Percentiles rank a stretch among this genome's conserved stretches.
Conservation (phyloP, 2,797 vertebrate species). For the Clarias platycephalus region DNA sequence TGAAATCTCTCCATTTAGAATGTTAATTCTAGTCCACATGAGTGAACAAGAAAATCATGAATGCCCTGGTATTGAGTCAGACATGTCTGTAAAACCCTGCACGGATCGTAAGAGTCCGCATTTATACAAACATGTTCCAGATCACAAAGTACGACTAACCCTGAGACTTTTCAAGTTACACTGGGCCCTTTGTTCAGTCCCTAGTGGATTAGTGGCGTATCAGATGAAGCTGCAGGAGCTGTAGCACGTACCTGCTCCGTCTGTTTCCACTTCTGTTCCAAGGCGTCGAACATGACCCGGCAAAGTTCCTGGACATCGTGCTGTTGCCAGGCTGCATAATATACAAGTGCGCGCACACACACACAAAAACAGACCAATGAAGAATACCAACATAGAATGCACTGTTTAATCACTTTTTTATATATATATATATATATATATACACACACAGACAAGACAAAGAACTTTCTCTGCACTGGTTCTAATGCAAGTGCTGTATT, state of each 20-base stretch:
- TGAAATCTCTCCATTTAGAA: background rate
- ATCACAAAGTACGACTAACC: conserved; percentile 43
- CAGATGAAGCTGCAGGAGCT: conserved; percentile 31
- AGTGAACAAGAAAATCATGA: background rate
- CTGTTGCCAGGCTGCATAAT: conserved; percentile 92
- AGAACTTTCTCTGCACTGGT: background rate
- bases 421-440: no score
- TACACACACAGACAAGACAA: background rate
- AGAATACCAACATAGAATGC: conserved; percentile 21
- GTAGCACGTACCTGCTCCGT: conserved; percentile 88
- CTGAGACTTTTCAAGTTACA: conserved; percentile 56
- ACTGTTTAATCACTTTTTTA: background rate
- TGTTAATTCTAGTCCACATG: background rate
- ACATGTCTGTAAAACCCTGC: background rate
- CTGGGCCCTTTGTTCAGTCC: conserved; percentile 62
- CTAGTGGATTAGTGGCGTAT: conserved; percentile 40
- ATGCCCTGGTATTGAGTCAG: background rate
- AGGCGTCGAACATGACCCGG: conserved; percentile 98
- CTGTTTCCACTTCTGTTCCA: conserved; percentile 99
- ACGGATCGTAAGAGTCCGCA: background rate
- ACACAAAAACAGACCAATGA: background rate
- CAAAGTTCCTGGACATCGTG: conserved; percentile 98
- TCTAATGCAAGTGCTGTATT: background rate
- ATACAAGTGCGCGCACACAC: conserved; percentile 39
- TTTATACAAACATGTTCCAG: conserved; percentile 57